phyloP scores from a whole-genome alignment of 2,113 vertebrate species.

The Recurvirostra avosetta region DNA sequence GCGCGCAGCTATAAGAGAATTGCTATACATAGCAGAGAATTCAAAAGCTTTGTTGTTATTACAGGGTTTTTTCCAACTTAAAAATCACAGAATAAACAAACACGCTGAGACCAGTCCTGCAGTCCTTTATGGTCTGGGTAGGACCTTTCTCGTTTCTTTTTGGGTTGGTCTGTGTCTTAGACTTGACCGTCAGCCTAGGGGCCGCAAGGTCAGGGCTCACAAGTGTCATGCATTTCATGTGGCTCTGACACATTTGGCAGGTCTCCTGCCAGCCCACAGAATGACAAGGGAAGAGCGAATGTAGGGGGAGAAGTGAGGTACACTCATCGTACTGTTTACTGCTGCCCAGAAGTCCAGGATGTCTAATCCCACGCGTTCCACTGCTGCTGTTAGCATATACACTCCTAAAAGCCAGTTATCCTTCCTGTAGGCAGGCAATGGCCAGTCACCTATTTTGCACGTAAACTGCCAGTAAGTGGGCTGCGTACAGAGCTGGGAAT shows the following conservation, averaged over 20 bases:
- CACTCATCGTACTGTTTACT: not conserved
- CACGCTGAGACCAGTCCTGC: not conserved
- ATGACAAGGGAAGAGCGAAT: not conserved
- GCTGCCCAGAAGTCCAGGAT: not conserved
- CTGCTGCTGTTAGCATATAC: not conserved
- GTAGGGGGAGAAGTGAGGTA: not conserved
- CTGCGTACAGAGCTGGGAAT: not conserved
- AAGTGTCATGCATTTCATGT: not conserved
- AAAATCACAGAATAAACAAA: not conserved
- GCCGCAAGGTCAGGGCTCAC: not conserved
- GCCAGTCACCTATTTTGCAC: not conserved
- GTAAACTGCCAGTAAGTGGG: not conserved
- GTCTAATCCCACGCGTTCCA: not conserved
- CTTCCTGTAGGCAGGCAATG: not conserved
- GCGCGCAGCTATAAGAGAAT: not conserved
- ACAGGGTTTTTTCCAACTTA: not conserved
- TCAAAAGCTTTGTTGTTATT: slow-evolving; percentile 7
- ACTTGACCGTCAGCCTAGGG: not conserved
- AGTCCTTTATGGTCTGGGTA: not conserved
- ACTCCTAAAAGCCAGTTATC: not conserved
- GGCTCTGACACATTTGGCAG: slow-evolving; percentile 14
- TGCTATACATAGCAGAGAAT: not conserved
- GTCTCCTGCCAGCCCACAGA: not conserved
- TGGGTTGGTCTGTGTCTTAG: not conserved
- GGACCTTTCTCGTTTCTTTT: not conserved